Conservation (phyloP, 1,140 invertebrate species). For the Eumeta japonica region DNA sequence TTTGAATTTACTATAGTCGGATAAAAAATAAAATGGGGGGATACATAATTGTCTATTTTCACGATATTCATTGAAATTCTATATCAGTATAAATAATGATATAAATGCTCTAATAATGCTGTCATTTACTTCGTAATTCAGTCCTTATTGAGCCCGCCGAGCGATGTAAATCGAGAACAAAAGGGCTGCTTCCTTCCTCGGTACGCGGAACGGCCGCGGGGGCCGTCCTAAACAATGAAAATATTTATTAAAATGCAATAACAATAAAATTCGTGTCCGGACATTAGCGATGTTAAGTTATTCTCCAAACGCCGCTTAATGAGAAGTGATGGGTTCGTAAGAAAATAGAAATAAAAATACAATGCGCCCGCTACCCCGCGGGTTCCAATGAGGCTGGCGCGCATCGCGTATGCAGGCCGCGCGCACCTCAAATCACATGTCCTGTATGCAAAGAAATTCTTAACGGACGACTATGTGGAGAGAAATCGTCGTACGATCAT, state of each 20-base stretch:
- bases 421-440: slow-evolving; percentile 44
- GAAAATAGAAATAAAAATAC: slow-evolving; percentile 54
- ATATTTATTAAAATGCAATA: slow-evolving; percentile 57
- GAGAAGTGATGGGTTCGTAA: slow-evolving; percentile 57
- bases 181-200: slow-evolving; percentile 41
- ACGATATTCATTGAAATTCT: too few species aligned
- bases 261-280: slow-evolving; percentile 56
- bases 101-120: too few species aligned
- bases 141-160: too few species aligned
- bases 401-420: slow-evolving; percentile 44
- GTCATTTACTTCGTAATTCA: too few species aligned
- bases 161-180: too few species aligned
- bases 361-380: slow-evolving; percentile 37
- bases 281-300: slow-evolving; percentile 54
- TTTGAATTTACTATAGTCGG: too few species aligned
- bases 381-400: slow-evolving; percentile 24
- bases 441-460: slow-evolving; percentile 48
- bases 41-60: too few species aligned
- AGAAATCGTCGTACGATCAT: slow-evolving; percentile 23
- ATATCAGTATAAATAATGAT: too few species aligned
- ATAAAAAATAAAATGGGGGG: too few species aligned
- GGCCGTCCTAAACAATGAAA: slow-evolving; percentile 46
- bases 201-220: slow-evolving; percentile 30
- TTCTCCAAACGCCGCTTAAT: slow-evolving; percentile 57
- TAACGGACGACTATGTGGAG: slow-evolving; percentile 21